Percentiles rank a stretch among this genome's conserved stretches.
Conservation (phyloP, 2,113 vertebrate species). For the Alligator sinensis region DNA sequence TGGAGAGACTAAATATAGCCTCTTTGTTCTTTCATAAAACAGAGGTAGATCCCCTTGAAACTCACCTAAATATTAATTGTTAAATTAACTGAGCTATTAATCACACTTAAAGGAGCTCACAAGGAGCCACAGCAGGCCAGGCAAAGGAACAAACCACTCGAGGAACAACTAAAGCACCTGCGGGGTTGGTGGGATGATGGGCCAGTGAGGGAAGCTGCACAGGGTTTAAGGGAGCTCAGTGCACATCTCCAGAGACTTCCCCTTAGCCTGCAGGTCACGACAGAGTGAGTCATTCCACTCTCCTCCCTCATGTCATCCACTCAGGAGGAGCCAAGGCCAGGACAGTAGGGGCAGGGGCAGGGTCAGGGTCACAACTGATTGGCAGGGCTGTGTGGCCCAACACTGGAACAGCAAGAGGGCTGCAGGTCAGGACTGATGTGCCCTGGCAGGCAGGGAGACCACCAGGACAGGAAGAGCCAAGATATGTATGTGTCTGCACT, state of each 20-base stretch:
- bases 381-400: not conserved
- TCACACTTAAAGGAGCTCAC: not conserved
- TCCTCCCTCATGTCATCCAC: not conserved
- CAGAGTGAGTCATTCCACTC: too few relatives aligned
- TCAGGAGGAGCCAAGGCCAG: not conserved
- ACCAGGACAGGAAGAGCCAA: too few relatives aligned
- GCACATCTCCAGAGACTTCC: too few relatives aligned
- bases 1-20: not conserved
- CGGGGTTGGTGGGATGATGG: too few relatives aligned
- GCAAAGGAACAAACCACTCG: not conserved
- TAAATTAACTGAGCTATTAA: not conserved
- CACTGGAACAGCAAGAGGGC: not conserved
- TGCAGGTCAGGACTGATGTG: not conserved
- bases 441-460: too few relatives aligned
- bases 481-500: too few relatives aligned
- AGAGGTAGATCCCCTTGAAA: not conserved
- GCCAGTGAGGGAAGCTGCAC: too few relatives aligned
- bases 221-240: too few relatives aligned
- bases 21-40: not conserved
- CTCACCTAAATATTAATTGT: not conserved
- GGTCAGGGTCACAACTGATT: not conserved
- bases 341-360: not conserved
- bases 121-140: not conserved
- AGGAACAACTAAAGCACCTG: too few relatives aligned
- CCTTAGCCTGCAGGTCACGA: too few relatives aligned